Evolutionary conservation across 2,888 invertebrate species (phyloP).

Genomic region (Neoaliturus tenellus): DNA sequence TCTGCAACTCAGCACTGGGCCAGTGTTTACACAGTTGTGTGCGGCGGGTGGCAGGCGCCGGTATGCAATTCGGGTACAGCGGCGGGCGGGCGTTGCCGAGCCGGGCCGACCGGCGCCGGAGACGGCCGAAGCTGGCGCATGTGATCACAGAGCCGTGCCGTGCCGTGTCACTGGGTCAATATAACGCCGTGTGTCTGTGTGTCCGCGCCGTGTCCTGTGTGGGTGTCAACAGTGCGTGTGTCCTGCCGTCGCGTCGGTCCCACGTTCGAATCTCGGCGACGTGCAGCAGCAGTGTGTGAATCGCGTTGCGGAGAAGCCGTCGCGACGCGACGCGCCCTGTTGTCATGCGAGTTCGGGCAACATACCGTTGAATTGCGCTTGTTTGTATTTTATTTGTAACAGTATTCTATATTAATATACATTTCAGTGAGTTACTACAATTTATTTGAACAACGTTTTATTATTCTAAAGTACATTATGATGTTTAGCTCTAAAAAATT

Average conservation of each 20-base stretch:
- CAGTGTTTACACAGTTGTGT: no score
- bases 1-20: no score
- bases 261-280: neutral
- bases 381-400: no score
- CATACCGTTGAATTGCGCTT: no score
- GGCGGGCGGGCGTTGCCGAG: conserved; percentile 38
- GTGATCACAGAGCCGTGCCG: neutral
- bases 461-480: no score
- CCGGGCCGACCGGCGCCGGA: conserved; percentile 37
- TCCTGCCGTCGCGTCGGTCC: neutral
- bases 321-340: no score
- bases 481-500: no score
- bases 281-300: neutral
- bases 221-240: neutral
- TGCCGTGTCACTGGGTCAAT: conserved; percentile 23
- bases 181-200: conserved; percentile 26
- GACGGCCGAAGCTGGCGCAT: conserved; percentile 16
- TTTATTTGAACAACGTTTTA: no score
- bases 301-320: neutral
- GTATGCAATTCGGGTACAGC: neutral
- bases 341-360: no score
- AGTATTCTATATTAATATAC: no score
- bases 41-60: conserved; percentile 1
- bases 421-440: no score
- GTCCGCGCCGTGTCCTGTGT: conserved; percentile 6